Percentiles rank a stretch among this genome's conserved stretches.
Evolutionary conservation across 2,113 vertebrate genomes (phyloP).

Genomic region (Acinonyx jubatus): DNA sequence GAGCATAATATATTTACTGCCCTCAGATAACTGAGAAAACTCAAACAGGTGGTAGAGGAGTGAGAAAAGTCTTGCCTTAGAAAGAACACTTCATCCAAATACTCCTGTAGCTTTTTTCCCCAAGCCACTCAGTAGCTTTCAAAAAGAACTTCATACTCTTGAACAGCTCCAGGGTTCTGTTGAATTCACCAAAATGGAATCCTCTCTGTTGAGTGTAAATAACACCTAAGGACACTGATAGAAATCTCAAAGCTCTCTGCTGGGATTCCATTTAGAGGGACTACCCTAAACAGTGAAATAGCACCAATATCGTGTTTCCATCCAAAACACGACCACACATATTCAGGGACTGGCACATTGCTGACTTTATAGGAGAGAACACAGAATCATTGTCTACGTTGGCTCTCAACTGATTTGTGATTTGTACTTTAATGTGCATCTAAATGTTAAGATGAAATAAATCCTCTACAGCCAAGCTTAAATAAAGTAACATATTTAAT

Average conservation of each 20-base stretch:
- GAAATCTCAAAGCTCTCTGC: neutral
- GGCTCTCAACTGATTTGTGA: neutral
- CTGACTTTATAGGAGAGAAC: neutral
- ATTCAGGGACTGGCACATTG: neutral
- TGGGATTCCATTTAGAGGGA: neutral
- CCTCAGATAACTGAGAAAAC: neutral
- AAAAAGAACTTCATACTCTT: neutral
- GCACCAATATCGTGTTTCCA: neutral
- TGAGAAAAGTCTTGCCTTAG: neutral
- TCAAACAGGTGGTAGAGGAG: neutral
- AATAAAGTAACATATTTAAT: neutral
- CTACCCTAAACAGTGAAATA: neutral
- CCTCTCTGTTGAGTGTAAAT: neutral
- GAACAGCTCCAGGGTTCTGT: neutral
- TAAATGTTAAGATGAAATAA: conserved; percentile 26
- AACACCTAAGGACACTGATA: neutral
- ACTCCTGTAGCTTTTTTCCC: neutral
- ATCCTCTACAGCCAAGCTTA: neutral
- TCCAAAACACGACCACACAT: neutral
- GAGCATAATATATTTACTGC: neutral
- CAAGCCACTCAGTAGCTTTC: neutral
- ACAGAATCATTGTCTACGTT: neutral
- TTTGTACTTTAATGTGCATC: neutral
- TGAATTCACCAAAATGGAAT: neutral
- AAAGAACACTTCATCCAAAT: neutral